These are phyloP conservation scores for Drosophila nigromelanica DNA, from an alignment of 1,140 invertebrate genomes.

Conservation along the genomic window DNA sequence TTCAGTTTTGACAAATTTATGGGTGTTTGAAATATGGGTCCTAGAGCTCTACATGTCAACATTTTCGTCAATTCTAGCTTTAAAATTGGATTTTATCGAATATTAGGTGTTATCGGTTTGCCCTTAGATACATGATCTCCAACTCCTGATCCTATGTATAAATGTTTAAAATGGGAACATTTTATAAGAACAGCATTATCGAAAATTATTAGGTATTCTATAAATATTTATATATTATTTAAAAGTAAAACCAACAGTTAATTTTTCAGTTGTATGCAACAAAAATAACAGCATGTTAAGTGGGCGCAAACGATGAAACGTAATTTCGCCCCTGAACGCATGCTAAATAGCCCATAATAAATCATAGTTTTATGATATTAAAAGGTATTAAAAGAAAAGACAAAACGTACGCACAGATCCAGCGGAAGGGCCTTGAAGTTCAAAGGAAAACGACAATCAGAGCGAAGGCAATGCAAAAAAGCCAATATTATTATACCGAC, in stretches of 20 bases:
- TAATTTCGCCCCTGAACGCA: conserved; percentile 17
- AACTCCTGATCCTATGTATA: no score
- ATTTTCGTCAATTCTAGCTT: no score
- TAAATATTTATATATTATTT: no score
- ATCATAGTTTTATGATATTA: conserved; percentile 46
- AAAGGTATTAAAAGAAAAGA: conserved; percentile 34
- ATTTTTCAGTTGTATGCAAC: conserved; percentile 11
- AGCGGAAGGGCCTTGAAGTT: conserved; percentile 51
- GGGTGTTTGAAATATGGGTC: no score
- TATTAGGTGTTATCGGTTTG: no score
- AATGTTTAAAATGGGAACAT: no score
- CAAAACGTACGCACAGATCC: conserved; percentile 25
- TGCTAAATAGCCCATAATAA: conserved; percentile 44
- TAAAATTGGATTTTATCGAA: no score
- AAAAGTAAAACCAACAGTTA: not conserved
- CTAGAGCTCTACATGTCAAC: no score
- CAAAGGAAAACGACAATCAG: conserved; percentile 67
- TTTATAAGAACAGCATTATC: no score
- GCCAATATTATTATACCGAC: conserved; percentile 30
- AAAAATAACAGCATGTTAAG: conserved; percentile 22
- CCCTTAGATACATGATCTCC: no score
- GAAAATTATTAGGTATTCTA: no score
- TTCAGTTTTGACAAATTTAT: no score
- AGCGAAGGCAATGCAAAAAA: conserved; percentile 47
- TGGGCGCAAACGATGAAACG: conserved; percentile 14